Conservation (phyloP, 2,888 invertebrate genomes). For the Catocala fraxini region DNA sequence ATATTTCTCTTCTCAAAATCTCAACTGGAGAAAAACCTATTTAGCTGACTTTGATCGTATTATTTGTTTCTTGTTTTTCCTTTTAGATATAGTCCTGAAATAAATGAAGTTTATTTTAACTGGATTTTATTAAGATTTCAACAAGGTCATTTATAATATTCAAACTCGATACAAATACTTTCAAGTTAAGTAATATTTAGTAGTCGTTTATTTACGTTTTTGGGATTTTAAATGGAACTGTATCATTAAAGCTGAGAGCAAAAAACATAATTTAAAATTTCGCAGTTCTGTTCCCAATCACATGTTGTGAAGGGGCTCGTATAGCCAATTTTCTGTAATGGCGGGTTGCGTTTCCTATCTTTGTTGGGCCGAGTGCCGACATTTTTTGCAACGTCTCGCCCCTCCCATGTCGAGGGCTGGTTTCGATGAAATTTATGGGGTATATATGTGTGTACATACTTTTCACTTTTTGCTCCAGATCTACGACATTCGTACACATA, state of each 20-base stretch:
- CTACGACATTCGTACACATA: constrained; percentile 8
- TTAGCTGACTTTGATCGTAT: constrained; percentile 84
- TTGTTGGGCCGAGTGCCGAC: constrained; percentile 79
- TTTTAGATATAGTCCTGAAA: constrained; percentile 59
- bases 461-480: constrained; percentile 32
- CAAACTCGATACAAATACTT: constrained; percentile 24
- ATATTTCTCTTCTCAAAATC: constrained; percentile 48
- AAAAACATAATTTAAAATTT: constrained; percentile 66
- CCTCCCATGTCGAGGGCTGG: constrained; percentile 68
- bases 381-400: constrained; percentile 78
- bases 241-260: constrained; percentile 41
- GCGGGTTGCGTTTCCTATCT: constrained; percentile 83
- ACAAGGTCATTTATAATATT: constrained; percentile 34
- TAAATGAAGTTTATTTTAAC: constrained; percentile 53
- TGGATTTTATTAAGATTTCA: constrained; percentile 36
- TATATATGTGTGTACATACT: constrained; percentile 49
- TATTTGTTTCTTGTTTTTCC: constrained; percentile 83
- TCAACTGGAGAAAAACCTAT: constrained; percentile 81
- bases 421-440: constrained; percentile 67
- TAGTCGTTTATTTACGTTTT: constrained; percentile 28
- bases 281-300: constrained; percentile 57
- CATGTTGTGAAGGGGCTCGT: constrained; percentile 66
- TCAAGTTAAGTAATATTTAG: constrained; percentile 16
- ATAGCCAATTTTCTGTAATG: constrained; percentile 84
- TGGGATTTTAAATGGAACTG: constrained; percentile 21